These are phyloP conservation scores for Radopholus similis DNA, from an alignment of 1,140 invertebrate species.

Conservation along the genomic window DNA sequence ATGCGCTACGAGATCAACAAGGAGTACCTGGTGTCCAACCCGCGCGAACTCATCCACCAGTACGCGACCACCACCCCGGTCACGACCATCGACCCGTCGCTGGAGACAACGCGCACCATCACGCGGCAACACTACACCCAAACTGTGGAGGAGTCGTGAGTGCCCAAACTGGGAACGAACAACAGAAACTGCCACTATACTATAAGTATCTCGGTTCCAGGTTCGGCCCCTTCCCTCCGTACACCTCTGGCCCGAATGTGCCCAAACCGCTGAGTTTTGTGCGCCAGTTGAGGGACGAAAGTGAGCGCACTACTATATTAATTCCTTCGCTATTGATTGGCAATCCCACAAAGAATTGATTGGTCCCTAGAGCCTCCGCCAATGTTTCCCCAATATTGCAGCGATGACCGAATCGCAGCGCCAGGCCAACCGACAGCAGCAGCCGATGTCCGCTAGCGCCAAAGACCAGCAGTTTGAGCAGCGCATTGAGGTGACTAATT, in stretches of 20 bases:
- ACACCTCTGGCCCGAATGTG: conserved; percentile 28
- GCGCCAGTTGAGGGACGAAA: conserved; percentile 56
- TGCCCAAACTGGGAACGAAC: neutral
- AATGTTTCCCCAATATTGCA: no score
- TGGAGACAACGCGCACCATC: conserved; percentile 45
- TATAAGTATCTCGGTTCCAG: no score
- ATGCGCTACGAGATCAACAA: conserved; percentile 49
- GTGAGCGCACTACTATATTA: conserved; percentile 37
- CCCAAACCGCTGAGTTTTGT: conserved; percentile 50
- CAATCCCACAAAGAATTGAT: neutral
- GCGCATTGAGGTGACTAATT: conserved; percentile 32
- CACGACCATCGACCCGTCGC: conserved; percentile 37
- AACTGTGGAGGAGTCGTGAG: conserved; percentile 46
- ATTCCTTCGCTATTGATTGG: neutral
- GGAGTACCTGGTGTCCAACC: conserved; percentile 56
- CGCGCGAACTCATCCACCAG: conserved; percentile 54
- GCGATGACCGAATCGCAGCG: conserved; percentile 48
- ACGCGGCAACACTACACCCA: conserved; percentile 47
- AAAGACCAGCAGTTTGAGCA: conserved; percentile 37
- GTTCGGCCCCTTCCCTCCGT: conserved; percentile 53
- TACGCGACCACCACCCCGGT: conserved; percentile 56
- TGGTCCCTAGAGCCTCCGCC: neutral
- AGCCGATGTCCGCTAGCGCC: conserved; percentile 29
- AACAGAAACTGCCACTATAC: neutral
- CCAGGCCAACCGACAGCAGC: conserved; percentile 46